Conservation (phyloP, 2,888 invertebrate species). For the Fragum whitleyi region DNA sequence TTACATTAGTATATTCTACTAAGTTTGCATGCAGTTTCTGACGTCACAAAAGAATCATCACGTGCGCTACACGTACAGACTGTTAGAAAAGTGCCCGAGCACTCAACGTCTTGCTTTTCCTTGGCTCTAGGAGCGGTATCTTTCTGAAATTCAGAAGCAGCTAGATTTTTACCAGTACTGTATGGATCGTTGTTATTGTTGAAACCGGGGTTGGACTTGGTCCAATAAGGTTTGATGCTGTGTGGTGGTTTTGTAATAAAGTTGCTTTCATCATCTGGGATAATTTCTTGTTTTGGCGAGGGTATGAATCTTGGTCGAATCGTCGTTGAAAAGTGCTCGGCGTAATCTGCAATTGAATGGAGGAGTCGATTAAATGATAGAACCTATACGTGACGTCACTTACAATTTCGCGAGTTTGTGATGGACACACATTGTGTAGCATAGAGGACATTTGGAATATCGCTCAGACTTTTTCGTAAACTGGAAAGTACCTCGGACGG, state of each 20-base stretch:
- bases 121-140: slow-evolving; percentile 26
- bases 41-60: not conserved
- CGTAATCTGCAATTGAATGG: slow-evolving; percentile 49
- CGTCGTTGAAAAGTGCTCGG: slow-evolving; percentile 26
- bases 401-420: too few species aligned
- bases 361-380: not conserved
- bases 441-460: too few species aligned
- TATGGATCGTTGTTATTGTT: slow-evolving; percentile 26
- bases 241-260: slow-evolving; percentile 24
- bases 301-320: not conserved
- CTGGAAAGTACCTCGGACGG: too few species aligned
- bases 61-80: slow-evolving; percentile 54
- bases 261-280: not conserved
- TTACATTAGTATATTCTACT: too few species aligned
- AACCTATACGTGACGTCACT: too few species aligned
- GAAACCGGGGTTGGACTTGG: not conserved
- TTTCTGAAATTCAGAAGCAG: slow-evolving; percentile 42
- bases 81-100: slow-evolving; percentile 50
- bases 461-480: too few species aligned
- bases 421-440: too few species aligned
- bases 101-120: slow-evolving; percentile 30
- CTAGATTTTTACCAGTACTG: slow-evolving; percentile 53
- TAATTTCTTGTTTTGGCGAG: not conserved
- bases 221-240: slow-evolving; percentile 4
- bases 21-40: not conserved